phyloP scores from a whole-genome alignment of 2,888 invertebrate genomes.

The Coelogynopora nodosa region DNA sequence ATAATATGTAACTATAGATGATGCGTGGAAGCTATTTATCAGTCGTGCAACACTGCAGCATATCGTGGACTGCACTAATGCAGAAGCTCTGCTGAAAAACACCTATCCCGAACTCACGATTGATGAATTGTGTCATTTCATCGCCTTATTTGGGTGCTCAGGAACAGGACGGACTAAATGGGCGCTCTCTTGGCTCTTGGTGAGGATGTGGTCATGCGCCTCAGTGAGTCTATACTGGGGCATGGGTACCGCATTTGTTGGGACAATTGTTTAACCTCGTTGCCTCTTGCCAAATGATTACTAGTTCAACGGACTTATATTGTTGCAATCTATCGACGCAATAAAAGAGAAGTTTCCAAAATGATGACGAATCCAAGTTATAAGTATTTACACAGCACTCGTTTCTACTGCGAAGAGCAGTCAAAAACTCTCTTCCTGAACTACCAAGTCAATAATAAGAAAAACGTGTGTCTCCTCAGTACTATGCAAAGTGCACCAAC shows the following conservation, averaged over 20 bases:
- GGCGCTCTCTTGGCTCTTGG: neutral
- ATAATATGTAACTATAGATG: too few species aligned
- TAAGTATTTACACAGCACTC: slow-evolving; percentile 14
- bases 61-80: neutral
- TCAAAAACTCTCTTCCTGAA: neutral
- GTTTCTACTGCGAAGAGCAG: too few species aligned
- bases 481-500: neutral
- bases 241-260: slow-evolving; percentile 1
- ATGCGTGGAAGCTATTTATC: too few species aligned
- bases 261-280: slow-evolving; percentile 8
- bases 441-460: slow-evolving; percentile 11
- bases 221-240: slow-evolving; percentile 18
- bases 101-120: neutral
- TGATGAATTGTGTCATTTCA: neutral
- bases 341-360: slow-evolving; percentile 15
- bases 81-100: neutral
- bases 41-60: neutral
- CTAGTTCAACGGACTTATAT: slow-evolving; percentile 9
- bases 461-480: slow-evolving; percentile 25
- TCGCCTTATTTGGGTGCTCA: neutral
- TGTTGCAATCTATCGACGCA: slow-evolving; percentile 9
- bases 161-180: neutral
- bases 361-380: neutral
- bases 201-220: neutral
- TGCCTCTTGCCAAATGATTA: slow-evolving; percentile 13